phyloP scores from a whole-genome alignment of 2,888 invertebrate genomes.

The Norana najaformis region DNA sequence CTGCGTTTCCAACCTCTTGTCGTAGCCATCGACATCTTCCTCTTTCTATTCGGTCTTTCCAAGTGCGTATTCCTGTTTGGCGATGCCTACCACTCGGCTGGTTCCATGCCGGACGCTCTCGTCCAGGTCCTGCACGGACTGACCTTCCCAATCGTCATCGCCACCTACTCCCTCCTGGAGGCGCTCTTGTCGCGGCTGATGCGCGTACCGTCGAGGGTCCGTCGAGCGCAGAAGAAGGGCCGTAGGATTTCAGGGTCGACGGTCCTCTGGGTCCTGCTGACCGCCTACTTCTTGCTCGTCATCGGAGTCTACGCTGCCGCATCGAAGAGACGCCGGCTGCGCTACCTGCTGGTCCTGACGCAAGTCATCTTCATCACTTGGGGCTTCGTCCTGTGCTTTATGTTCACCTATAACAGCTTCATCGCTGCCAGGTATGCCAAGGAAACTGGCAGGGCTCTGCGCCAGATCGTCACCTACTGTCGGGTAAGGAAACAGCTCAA shows the following conservation, averaged over 20 bases:
- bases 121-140: conserved; percentile 16
- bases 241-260: not conserved
- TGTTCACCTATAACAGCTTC: conserved; percentile 23
- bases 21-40: conserved; percentile 16
- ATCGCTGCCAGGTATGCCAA: conserved; percentile 22
- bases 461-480: conserved; percentile 24
- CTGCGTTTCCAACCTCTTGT: not conserved
- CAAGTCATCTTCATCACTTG: conserved; percentile 31
- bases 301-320: not conserved
- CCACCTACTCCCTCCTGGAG: conserved; percentile 19
- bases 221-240: not conserved
- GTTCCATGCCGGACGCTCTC: not conserved
- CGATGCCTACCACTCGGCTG: conserved; percentile 7
- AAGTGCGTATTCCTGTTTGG: not conserved
- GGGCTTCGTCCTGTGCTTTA: conserved; percentile 31
- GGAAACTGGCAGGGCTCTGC: not conserved
- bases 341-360: conserved; percentile 26
- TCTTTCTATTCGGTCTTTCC: not conserved
- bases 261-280: conserved; percentile 22
- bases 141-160: conserved; percentile 15
- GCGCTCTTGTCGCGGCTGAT: conserved; percentile 4
- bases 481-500: not conserved
- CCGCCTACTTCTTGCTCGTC: conserved; percentile 26
- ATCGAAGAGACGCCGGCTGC: conserved; percentile 19
- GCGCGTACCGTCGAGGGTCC: not conserved